phyloP scores from a whole-genome alignment of 2,888 invertebrate species.

The Pachliopta kotzebuea region DNA sequence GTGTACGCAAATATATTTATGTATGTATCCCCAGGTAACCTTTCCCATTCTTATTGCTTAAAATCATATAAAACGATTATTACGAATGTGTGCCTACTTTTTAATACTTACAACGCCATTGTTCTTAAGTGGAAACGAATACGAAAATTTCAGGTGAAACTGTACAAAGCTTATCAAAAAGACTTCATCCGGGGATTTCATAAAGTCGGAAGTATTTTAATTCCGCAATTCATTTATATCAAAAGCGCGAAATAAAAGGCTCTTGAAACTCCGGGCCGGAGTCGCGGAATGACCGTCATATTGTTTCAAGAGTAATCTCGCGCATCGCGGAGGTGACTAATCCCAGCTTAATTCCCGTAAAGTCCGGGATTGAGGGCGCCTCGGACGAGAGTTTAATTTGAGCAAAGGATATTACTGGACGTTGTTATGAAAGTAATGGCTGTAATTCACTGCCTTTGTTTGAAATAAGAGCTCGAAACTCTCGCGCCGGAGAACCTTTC shows the following conservation, averaged over 20 bases:
- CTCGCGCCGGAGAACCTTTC: background rate
- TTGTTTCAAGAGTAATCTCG: slow-evolving; percentile 52
- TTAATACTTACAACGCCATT: no score
- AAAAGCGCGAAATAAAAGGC: slow-evolving; percentile 12
- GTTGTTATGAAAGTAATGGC: slow-evolving; percentile 23
- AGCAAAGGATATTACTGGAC: slow-evolving; percentile 32
- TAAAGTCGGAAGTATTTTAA: background rate
- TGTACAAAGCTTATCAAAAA: background rate
- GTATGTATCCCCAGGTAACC: no score
- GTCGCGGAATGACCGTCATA: slow-evolving; percentile 41
- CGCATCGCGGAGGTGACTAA: slow-evolving; percentile 45
- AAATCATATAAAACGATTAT: no score
- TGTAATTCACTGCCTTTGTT: slow-evolving; percentile 22
- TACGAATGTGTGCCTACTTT: no score
- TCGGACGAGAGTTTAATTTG: slow-evolving; percentile 34
- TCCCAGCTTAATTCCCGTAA: slow-evolving; percentile 49
- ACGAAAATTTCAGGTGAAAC: background rate
- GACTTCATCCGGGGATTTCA: slow-evolving; percentile 2
- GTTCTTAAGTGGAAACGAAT: no score
- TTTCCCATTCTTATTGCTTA: no score
- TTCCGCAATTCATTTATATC: slow-evolving; percentile 16
- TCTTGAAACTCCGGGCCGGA: background rate
- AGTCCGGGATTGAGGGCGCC: slow-evolving; percentile 32
- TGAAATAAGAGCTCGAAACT: slow-evolving; percentile 10
- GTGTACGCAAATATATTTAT: no score